Evolutionary conservation across 1,140 invertebrate genomes (phyloP).

Genomic region (Heliconius hewitsoni): DNA sequence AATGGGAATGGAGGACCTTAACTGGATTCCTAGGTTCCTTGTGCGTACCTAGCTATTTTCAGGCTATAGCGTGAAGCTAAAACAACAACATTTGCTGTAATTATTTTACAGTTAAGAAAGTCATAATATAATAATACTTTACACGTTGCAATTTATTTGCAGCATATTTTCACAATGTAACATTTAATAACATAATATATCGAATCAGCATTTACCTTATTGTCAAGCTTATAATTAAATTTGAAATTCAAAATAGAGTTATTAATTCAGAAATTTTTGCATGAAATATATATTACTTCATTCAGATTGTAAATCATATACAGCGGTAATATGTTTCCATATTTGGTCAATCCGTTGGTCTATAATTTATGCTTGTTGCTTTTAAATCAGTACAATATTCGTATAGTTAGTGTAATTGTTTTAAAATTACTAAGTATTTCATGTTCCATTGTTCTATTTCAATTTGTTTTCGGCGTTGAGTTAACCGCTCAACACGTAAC

Average conservation of each 20-base stretch:
- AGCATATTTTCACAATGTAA: background rate
- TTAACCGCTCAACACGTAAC: no score
- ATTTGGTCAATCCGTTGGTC: background rate
- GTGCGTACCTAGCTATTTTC: no score
- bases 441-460: no score
- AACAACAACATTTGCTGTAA: no score
- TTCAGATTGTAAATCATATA: constrained; percentile 10
- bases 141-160: background rate
- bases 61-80: no score
- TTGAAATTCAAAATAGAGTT: constrained; percentile 2
- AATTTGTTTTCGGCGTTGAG: no score
- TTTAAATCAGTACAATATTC: background rate
- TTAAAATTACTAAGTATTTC: background rate
- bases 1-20: no score
- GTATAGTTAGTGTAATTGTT: background rate
- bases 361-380: background rate
- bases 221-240: background rate
- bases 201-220: background rate
- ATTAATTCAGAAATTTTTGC: constrained; percentile 22
- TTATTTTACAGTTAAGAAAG: no score
- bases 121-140: no score
- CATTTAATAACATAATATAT: background rate
- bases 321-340: background rate
- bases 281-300: constrained; percentile 16
- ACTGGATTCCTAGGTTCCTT: no score